A percentile compares a stretch with the other conserved stretches of the same genome.
Conservation (phyloP, 2,888 invertebrate species). For the Nomada ruficornis region DNA sequence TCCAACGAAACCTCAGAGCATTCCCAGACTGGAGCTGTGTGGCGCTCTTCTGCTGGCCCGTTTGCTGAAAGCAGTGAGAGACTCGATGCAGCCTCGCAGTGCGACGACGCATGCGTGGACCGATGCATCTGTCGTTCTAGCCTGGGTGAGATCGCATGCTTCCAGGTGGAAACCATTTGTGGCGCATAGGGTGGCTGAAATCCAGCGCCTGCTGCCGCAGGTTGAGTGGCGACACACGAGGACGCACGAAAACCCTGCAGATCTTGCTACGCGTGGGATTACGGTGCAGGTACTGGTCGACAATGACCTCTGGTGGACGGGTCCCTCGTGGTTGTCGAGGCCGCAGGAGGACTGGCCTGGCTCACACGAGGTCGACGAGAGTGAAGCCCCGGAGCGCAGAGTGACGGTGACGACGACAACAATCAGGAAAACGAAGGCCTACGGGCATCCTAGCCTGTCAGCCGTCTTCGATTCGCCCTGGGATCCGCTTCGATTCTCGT, state of each 20-base stretch:
- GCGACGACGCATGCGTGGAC: not conserved
- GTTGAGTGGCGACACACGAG: not conserved
- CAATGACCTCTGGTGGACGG: not conserved
- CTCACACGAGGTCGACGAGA: too few species aligned
- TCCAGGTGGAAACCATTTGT: slow-evolving; percentile 4
- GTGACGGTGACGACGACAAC: too few species aligned
- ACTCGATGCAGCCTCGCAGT: not conserved
- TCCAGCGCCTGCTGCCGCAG: not conserved
- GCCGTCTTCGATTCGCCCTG: too few species aligned
- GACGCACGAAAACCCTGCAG: not conserved
- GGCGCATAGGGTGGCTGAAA: not conserved
- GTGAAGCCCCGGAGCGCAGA: too few species aligned
- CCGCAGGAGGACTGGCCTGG: too few species aligned
- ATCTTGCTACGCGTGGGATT: not conserved
- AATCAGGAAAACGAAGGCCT: too few species aligned
- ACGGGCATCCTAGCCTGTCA: too few species aligned
- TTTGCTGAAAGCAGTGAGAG: not conserved
- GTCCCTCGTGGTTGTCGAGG: not conserved
- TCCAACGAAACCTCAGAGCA: not conserved
- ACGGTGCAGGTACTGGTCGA: not conserved
- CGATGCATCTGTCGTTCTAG: slow-evolving; percentile 2
- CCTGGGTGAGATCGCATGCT: not conserved
- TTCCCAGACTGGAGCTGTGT: not conserved
- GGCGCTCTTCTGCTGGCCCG: not conserved
- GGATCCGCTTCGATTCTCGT: too few species aligned